These are phyloP conservation scores for Tillus elongatus DNA, from an alignment of 2,888 invertebrate genomes.

Conservation along the genomic window DNA sequence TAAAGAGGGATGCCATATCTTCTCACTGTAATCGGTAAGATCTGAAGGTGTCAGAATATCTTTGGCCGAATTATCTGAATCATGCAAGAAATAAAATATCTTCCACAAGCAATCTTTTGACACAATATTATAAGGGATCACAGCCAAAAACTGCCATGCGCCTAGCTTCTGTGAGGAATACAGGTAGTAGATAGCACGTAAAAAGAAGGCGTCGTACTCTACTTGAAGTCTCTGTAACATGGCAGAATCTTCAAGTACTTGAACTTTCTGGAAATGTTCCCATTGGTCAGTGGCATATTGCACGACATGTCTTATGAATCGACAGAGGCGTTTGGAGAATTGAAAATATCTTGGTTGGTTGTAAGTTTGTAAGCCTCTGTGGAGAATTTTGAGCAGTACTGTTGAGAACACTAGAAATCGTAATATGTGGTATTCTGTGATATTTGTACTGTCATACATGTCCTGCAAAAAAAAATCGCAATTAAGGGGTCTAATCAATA, in stretches of 20 bases:
- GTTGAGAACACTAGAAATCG: conserved; percentile 62
- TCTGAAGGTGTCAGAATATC: conserved; percentile 30
- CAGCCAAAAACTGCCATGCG: conserved; percentile 74
- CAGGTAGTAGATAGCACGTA: conserved; percentile 58
- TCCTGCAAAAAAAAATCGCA: conserved; percentile 34
- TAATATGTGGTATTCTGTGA: conserved; percentile 55
- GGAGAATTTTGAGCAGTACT: conserved; percentile 53
- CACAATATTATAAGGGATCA: conserved; percentile 58
- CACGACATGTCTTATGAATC: conserved; percentile 59
- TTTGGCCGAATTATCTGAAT: conserved; percentile 43
- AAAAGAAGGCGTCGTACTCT: conserved; percentile 66
- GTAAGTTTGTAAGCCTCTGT: conserved; percentile 58
- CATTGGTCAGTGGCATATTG: conserved; percentile 66
- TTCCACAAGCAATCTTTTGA: conserved; percentile 54
- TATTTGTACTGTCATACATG: conserved; percentile 42
- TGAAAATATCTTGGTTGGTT: conserved; percentile 57
- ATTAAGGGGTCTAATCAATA: no score
- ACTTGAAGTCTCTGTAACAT: conserved; percentile 53
- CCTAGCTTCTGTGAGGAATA: conserved; percentile 63
- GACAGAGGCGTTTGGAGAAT: conserved; percentile 59
- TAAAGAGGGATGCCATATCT: conserved; percentile 43
- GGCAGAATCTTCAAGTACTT: conserved; percentile 39
- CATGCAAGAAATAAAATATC: conserved; percentile 54
- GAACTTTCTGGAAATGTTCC: conserved; percentile 45
- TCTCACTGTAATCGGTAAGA: conserved; percentile 41